A percentile compares a stretch with the other conserved stretches of the same genome.
These are phyloP conservation scores for Fistularia commersonii DNA, from an alignment of 2,797 vertebrate genomes.

Conservation along the genomic window DNA sequence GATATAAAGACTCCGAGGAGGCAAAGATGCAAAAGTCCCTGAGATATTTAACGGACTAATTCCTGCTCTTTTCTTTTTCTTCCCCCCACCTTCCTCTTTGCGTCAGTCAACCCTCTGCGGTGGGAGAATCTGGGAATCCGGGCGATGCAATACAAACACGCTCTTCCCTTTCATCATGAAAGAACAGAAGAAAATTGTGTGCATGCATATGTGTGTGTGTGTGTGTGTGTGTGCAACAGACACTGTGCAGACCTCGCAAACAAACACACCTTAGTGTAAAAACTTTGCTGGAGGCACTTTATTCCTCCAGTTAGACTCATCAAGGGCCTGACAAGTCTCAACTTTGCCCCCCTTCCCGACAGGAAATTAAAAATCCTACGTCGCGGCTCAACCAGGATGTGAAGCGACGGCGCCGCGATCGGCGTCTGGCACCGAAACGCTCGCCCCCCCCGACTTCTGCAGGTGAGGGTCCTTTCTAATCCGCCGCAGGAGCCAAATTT, in stretches of 20 bases:
- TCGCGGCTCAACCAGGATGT: too few relatives aligned
- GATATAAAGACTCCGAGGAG: conserved; percentile 53
- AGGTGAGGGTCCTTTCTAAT: too few relatives aligned
- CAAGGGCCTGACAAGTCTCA: conserved; percentile 76
- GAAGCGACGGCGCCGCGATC: conserved; percentile 14
- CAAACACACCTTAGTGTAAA: conserved; percentile 43
- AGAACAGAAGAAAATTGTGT: conserved; percentile 39
- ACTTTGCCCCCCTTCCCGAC: conserved; percentile 48
- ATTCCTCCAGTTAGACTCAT: conserved; percentile 52
- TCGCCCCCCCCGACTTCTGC: too few relatives aligned
- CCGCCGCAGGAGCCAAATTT: too few relatives aligned
- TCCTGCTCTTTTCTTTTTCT: conserved; percentile 37
- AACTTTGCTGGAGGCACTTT: conserved; percentile 43
- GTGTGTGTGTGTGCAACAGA: conserved; percentile 26
- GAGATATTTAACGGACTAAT: conserved; percentile 71
- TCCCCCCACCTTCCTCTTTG: conserved; percentile 26
- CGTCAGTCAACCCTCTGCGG: conserved; percentile 50
- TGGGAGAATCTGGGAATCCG: conserved; percentile 66
- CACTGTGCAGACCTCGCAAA: conserved; percentile 10
- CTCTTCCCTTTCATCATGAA: conserved; percentile 72
- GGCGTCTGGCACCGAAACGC: conserved; percentile 27
- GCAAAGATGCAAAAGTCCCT: conserved; percentile 53
- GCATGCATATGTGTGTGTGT: too few relatives aligned
- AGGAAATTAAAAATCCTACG: conserved; percentile 63
- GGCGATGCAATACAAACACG: conserved; percentile 76